Evolutionary conservation across 2,888 invertebrate genomes (phyloP), one percentile per base, ranked within the genome.

Genomic region (Eupithecia subfuscata): DNA sequence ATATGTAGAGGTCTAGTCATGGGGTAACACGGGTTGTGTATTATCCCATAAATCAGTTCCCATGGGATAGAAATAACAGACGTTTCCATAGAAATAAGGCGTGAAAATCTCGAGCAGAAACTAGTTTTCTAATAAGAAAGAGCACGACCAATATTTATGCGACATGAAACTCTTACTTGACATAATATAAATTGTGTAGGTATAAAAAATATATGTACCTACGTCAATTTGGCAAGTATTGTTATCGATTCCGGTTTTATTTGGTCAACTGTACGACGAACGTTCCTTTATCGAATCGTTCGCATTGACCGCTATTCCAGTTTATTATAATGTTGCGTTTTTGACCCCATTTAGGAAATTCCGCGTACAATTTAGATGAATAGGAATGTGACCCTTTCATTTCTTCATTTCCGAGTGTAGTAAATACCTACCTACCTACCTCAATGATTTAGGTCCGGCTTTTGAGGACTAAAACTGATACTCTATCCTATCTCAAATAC

Each of bases 321-420:
- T 76, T 69, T 74, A 76, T 76, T 74, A 67, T 68, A 75, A 70
- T 67, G 70, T 70, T 22, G 70, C 75, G 22, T 60, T 75, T 73
- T 70, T 37, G 65, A 76, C 73, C 75, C 70, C 52, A 34, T 72
- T 43, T 22, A 11, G 25, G 60, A 16, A 43, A 40, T 71, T 71
- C 71, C 43, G 25, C 68, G 68, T 6, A 68, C 68, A 68, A 67
- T 68, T 43, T 45, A 68, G 40, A 68, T 68, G 68, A 68, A 68
- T 22, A 45, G 68, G 68, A 45, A 68, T 67, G 67, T 37, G 40
- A 22, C 11, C 68, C 43, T 68, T 67, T n/a, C 9, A 40, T 67
- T 67, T 40, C n/a, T 14, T 43, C 68, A 68, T 68, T 68, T 68
- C 43, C 22, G 37, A 68, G 30, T 11, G 37, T 37, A 30, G 18